Evolutionary conservation across 2,888 invertebrate species (phyloP).

Genomic region (Pasiphila rectangulata): DNA sequence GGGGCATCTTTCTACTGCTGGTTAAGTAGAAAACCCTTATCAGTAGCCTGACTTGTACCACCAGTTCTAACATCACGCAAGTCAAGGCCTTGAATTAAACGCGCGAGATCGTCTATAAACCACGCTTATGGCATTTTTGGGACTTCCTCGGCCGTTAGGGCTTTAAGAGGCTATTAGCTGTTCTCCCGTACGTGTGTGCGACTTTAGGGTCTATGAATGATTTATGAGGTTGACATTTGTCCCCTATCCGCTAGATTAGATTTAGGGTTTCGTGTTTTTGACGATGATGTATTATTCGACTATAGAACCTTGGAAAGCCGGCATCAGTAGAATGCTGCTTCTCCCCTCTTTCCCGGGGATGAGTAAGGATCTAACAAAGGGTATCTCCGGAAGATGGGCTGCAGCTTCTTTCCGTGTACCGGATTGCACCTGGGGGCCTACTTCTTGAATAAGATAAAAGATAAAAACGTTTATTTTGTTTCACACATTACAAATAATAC

Average conservation of each 20-base stretch:
- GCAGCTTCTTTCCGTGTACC: no score
- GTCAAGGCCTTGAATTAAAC: slow-evolving; percentile 13
- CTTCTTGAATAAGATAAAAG: no score
- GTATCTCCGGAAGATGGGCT: no score
- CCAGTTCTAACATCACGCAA: slow-evolving; percentile 10
- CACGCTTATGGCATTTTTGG: slow-evolving; percentile 20
- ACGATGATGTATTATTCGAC: not conserved
- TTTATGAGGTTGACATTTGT: slow-evolving; percentile 16
- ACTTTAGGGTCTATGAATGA: slow-evolving; percentile 29
- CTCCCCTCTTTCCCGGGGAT: no score
- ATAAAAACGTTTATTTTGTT: no score
- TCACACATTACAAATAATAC: no score
- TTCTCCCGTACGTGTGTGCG: slow-evolving; percentile 15
- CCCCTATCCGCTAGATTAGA: slow-evolving; percentile 13
- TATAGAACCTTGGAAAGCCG: no score
- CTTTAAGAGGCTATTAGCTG: slow-evolving; percentile 23
- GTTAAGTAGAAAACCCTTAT: no score
- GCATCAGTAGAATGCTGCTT: no score
- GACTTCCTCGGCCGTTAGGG: slow-evolving; percentile 17
- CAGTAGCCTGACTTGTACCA: not conserved
- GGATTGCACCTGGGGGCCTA: no score
- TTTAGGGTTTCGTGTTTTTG: not conserved
- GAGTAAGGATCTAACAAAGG: no score
- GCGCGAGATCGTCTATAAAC: slow-evolving; percentile 24
- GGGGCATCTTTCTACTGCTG: no score